These are phyloP conservation scores for Corynorhinus townsendii DNA, from an alignment of 2,113 vertebrate species.

Conservation along the genomic window DNA sequence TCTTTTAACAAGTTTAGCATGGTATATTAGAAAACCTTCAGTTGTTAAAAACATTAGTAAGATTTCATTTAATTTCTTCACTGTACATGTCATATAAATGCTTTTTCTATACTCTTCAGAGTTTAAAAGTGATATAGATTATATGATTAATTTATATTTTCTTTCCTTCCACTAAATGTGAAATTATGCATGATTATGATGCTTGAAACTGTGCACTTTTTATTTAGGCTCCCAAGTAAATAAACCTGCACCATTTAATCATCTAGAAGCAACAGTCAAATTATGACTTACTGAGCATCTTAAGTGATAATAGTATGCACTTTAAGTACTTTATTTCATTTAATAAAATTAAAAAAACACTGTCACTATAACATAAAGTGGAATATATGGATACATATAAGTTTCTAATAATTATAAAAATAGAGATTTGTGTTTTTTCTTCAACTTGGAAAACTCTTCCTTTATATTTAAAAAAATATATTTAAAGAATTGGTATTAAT, in stretches of 20 bases:
- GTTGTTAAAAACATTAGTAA: neutral
- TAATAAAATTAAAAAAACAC: neutral
- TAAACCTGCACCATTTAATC: neutral
- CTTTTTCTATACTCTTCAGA: slow-evolving; percentile 28
- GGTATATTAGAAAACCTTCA: slow-evolving; percentile 19
- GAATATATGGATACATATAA: neutral
- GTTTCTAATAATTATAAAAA: neutral
- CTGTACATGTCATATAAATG: neutral
- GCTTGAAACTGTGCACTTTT: neutral
- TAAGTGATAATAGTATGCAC: neutral
- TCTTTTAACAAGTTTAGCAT: slow-evolving; percentile 60
- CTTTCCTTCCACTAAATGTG: neutral
- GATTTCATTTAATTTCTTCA: slow-evolving; percentile 14
- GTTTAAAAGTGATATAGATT: neutral
- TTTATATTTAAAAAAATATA: neutral
- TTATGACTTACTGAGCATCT: neutral
- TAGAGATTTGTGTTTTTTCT: neutral
- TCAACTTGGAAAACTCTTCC: neutral
- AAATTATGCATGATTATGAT: neutral
- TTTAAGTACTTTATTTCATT: neutral
- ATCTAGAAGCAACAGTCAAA: neutral
- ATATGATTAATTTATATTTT: neutral
- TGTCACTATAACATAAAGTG: neutral
- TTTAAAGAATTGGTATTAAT: neutral
- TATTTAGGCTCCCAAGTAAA: slow-evolving; percentile 2